Evolutionary conservation across 2,888 invertebrate genomes (phyloP).

Genomic region (Bugula neritina): DNA sequence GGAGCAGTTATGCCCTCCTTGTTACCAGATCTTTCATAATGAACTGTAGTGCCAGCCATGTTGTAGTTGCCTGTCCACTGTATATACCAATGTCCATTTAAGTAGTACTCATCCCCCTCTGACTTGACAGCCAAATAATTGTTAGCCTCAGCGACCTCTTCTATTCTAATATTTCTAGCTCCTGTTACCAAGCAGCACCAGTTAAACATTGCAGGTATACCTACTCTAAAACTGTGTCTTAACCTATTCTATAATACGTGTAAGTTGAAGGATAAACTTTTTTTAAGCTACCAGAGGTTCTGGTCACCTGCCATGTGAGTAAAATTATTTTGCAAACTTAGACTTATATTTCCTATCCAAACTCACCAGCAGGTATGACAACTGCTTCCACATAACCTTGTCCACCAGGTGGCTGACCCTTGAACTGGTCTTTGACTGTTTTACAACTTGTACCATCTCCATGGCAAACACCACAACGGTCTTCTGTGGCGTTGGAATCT

Average conservation of each 20-base stretch:
- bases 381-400: conserved; percentile 63
- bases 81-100: conserved; percentile 70
- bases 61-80: conserved; percentile 71
- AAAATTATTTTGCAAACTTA: too few species aligned
- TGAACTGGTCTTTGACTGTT: conserved; percentile 62
- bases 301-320: too few species aligned
- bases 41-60: conserved; percentile 71
- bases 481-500: conserved; percentile 71
- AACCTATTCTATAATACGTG: too few species aligned
- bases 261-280: too few species aligned
- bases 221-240: too few species aligned
- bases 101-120: conserved; percentile 65
- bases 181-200: conserved; percentile 56
- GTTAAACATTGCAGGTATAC: too few species aligned
- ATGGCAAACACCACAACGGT: conserved; percentile 78
- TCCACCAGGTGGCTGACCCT: conserved; percentile 46
- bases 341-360: too few species aligned
- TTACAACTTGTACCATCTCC: conserved; percentile 76
- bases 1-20: conserved; percentile 74
- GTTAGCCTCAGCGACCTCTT: conserved; percentile 69
- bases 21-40: conserved; percentile 69
- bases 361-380: conserved; percentile 61
- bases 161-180: conserved; percentile 71
- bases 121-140: conserved; percentile 75
- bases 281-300: too few species aligned